A percentile compares a stretch with the other conserved stretches of the same genome.
phyloP scores from a whole-genome alignment of 2,113 vertebrate genomes.

The Spea multiplicata region DNA sequence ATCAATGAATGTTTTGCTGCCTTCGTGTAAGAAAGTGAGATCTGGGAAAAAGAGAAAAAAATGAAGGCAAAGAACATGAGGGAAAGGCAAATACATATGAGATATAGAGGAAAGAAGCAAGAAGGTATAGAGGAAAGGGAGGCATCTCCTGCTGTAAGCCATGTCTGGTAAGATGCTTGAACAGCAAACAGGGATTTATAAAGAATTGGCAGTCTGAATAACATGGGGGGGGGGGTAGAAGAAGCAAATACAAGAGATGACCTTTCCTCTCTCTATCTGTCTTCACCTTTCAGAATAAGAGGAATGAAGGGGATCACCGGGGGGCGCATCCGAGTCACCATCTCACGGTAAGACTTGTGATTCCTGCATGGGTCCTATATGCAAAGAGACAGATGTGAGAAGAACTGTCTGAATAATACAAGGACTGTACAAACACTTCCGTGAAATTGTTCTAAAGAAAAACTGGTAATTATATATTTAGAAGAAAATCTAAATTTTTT shows the following conservation, averaged over 20 bases:
- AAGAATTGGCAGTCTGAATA: too few relatives aligned
- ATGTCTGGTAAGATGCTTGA: too few relatives aligned
- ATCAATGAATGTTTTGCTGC: constrained; percentile 88
- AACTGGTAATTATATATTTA: too few relatives aligned
- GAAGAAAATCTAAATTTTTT: too few relatives aligned
- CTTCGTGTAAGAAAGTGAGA: constrained; percentile 91
- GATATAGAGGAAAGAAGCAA: not conserved
- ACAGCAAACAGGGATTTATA: too few relatives aligned
- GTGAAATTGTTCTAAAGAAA: too few relatives aligned
- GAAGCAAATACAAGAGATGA: too few relatives aligned
- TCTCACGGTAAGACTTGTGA: constrained; percentile 92
- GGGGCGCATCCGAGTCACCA: constrained; percentile 86
- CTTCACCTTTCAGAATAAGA: constrained; percentile 84
- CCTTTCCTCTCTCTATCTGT: too few relatives aligned
- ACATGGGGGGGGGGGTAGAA: too few relatives aligned
- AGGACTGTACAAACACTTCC: too few relatives aligned
- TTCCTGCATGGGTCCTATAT: constrained; percentile 90
- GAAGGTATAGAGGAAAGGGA: not conserved
- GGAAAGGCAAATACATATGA: not conserved
- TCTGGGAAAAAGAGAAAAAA: constrained; percentile 62
- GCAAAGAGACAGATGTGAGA: not conserved
- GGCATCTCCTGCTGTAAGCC: too few relatives aligned
- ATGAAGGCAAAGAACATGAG: not conserved
- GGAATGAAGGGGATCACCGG: constrained; percentile 93
- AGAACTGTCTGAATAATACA: too few relatives aligned